Conservation (phyloP, 2,113 vertebrate genomes). For the Psilopogon haemacephalus region DNA sequence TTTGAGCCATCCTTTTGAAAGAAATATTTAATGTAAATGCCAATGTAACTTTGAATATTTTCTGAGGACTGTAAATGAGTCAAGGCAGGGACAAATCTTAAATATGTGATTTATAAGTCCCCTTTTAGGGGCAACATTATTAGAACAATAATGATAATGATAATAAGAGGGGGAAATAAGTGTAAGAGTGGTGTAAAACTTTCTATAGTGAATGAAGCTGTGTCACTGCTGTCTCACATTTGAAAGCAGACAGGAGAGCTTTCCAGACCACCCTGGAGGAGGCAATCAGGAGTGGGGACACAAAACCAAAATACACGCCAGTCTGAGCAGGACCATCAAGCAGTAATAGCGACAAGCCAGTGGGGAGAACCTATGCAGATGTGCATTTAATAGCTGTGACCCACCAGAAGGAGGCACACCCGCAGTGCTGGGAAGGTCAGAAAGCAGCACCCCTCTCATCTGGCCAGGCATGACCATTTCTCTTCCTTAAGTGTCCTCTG, state of each 20-base stretch:
- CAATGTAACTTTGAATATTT: background rate
- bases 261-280: background rate
- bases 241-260: background rate
- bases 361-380: background rate
- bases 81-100: background rate
- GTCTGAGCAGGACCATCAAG: background rate
- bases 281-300: background rate
- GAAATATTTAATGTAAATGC: background rate
- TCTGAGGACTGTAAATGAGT: background rate
- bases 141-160: background rate
- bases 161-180: background rate
- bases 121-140: background rate
- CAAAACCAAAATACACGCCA: background rate
- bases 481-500: background rate
- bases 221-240: background rate
- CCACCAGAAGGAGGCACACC: background rate
- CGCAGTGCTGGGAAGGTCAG: background rate
- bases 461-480: background rate
- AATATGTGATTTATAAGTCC: background rate
- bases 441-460: background rate
- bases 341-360: background rate
- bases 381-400: background rate
- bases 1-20: background rate
- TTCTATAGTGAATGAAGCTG: background rate
- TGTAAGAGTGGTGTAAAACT: background rate